Evolutionary conservation across 2,113 vertebrate genomes (phyloP).

Genomic region (Toxotes jaculatrix): DNA sequence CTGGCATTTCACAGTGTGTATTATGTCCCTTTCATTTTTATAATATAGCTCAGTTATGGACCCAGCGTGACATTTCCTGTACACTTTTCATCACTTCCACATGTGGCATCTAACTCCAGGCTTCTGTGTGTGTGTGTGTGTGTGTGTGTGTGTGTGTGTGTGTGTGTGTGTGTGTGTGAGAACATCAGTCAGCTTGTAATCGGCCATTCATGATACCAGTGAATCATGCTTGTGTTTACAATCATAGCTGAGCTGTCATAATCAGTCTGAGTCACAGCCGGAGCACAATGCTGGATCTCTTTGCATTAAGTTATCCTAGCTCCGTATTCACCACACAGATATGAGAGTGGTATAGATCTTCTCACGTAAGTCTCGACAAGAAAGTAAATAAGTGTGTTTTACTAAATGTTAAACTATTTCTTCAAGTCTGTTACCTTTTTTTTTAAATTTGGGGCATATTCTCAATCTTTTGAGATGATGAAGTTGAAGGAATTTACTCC

Average conservation of each 20-base stretch:
- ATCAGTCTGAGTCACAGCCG: constrained; percentile 39
- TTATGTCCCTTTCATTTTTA: background rate
- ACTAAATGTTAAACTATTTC: too few relatives aligned
- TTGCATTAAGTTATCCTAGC: background rate
- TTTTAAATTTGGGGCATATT: too few relatives aligned
- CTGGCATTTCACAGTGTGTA: background rate
- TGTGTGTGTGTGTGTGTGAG: background rate
- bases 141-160: background rate
- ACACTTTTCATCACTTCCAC: background rate
- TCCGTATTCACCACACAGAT: background rate
- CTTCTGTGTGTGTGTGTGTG: background rate
- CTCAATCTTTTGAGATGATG: too few relatives aligned
- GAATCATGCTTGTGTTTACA: constrained; percentile 44
- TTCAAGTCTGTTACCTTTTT: too few relatives aligned
- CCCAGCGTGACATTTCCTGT: background rate
- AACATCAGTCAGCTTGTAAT: constrained; percentile 15
- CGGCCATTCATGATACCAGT: constrained; percentile 2
- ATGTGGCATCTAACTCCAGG: background rate
- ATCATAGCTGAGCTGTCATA: constrained; percentile 27
- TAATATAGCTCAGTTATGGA: background rate
- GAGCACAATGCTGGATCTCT: background rate
- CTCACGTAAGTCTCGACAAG: background rate
- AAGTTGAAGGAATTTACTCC: too few relatives aligned
- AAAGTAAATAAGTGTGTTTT: too few relatives aligned
- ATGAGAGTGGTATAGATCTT: background rate